Evolutionary conservation across 2,888 invertebrate species (phyloP), one percentile per base, ranked within the genome.

Genomic region (Oeneis ivallda): DNA sequence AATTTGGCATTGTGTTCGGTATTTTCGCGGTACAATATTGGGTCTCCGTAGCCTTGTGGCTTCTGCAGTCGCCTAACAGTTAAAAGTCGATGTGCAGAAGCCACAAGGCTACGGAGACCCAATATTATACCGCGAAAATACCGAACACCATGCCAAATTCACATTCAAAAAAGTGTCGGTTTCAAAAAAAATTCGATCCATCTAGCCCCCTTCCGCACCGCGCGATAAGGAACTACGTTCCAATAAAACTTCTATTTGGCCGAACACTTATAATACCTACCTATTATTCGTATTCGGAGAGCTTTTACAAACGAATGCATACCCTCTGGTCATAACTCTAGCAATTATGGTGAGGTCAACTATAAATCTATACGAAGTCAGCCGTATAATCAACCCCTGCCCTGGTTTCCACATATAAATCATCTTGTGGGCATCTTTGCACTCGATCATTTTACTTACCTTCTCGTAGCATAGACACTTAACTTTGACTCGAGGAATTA

Each of bases 331-430:
- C 43, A 65, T 62, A 65, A 60, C 47, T 65, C 62, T 65, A 62
- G 47, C 53, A 49, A 53, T 60, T 65, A 65, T 67, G 65, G 60
- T 63, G 65, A 69, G 73, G 70, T 66, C 69, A 68, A 71, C 65
- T 62, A 79, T 79, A 76, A 77, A 79, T 79, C 75, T 71, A 68
- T 61, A 68, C 64, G 72, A 72, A 76, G 73, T 75, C 74, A 70
- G 72, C 70, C 75, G 75, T 72, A 70, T 78, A 77, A 78, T 76
- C 74, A 76, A 75, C 72, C 71, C 52, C 60, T 67, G 59, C 68
- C 69, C 68, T 71, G 71, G 70, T 70, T 65, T 34, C 49, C 15
- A 56, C 56, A 61, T 70, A 73, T 78, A 76, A 76, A 78, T 78
- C 76, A 75, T 67, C 65, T 66, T 64, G 71, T 68, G 75, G 75